Conservation (phyloP, 2,113 vertebrate species). For the Periophthalmus modestus region DNA sequence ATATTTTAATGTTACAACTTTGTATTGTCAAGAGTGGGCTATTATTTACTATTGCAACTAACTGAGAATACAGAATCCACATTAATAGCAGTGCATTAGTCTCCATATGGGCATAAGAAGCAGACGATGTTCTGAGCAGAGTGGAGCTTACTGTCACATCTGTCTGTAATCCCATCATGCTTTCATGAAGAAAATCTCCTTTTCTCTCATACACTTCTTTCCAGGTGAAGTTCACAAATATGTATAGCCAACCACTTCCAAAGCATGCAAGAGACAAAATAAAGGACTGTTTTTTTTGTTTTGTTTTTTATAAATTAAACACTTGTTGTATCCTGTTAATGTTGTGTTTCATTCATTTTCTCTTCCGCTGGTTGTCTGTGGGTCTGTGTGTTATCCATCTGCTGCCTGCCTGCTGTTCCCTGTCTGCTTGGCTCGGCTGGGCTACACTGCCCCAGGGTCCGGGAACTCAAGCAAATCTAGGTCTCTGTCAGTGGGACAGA, state of each 20-base stretch:
- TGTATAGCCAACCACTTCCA: conserved; percentile 23
- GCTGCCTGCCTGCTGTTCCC: conserved; percentile 13
- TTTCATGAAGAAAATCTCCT: conserved; percentile 44
- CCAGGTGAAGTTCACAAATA: conserved; percentile 47
- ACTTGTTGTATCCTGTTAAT: not conserved
- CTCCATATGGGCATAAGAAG: conserved; percentile 30
- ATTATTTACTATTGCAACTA: conserved; percentile 3
- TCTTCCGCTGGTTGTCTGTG: conserved; percentile 10
- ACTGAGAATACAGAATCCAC: not conserved
- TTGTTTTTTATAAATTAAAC: conserved; percentile 12
- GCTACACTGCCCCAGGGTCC: conserved; percentile 41
- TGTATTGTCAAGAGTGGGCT: conserved; percentile 9
- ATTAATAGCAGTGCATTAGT: conserved; percentile 10
- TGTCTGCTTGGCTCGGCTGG: conserved; percentile 22
- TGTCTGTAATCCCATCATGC: conserved; percentile 62
- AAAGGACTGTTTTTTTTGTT: conserved; percentile 4
- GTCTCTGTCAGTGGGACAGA: conserved; percentile 61
- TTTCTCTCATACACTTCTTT: conserved; percentile 31
- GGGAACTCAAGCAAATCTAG: conserved; percentile 49
- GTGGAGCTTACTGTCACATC: conserved; percentile 55
- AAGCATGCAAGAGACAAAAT: not conserved
- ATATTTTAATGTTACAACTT: not conserved
- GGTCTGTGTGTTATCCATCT: conserved; percentile 40
- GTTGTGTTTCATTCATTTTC: not conserved
- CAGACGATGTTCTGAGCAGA: conserved; percentile 34